Base-by-base conservation (phyloP, 2,888 invertebrate genomes). In the Noctuana brunneofusca region DNA sequence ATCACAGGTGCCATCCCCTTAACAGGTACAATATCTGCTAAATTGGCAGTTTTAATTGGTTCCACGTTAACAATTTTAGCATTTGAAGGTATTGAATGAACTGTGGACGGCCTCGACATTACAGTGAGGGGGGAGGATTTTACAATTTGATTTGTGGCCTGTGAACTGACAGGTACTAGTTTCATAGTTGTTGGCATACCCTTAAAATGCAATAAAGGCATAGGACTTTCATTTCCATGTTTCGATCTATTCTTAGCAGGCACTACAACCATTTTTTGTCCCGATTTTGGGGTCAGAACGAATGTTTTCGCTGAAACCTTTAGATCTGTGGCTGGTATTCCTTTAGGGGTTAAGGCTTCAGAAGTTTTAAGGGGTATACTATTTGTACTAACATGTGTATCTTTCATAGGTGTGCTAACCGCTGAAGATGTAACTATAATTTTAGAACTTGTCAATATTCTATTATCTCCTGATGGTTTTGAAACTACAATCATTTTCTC, bases 401-500 rank as follows among this genome's bases (percentile, higher is more conserved):
- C 81, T 68, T 79, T 84, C 43, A 66, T 73, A 2, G 81, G 78
- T 22, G 83, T 81, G 63, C 75, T 80, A 18, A 74, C 76, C 3
- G 81, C 71, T 0, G 89, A 84, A 0, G 82, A 80, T 0, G 87
- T 84, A 48, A 89, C 81, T 38, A 91, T 78, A 60, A 90, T 80
- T 78, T 89, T 90, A 0, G 89, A 81, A 66, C 78, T 84, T 5
- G 81, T 54, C 64, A 79, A 56, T 16, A 72, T 78, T 75, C 83
- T 88, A 58, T 72, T 78, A 58, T 89, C 89, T n/a, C 18, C 41
- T 1, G 78, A 67, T 3, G 87, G 80, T 75, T 89, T 92, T 0
- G 92, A 88, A 4, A 92, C 90, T 1, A 92, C 87, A 27, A 92
- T 86, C 83, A 92, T 86, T 75, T 91, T 92, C 18, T 92, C 91